These are phyloP conservation scores for Porphyrio hochstetteri DNA, from an alignment of 2,113 vertebrate genomes.

Conservation along the genomic window DNA sequence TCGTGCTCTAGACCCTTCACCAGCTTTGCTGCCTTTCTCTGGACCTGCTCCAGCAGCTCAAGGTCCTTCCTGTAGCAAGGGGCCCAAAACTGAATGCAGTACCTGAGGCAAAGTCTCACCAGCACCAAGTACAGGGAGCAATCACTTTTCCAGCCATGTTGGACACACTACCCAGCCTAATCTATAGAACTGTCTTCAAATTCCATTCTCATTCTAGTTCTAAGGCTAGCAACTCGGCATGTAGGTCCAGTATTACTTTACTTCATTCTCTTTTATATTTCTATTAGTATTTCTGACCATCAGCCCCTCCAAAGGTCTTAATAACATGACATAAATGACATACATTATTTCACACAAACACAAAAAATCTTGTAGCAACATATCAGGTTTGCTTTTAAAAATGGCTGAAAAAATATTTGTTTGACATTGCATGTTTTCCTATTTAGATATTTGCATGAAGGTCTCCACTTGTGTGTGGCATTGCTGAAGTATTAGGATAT, in stretches of 20 bases:
- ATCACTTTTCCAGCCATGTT: too few species aligned
- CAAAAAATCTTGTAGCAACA: not conserved
- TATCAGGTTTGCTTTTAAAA: not conserved
- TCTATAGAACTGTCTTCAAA: not conserved
- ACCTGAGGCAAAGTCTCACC: too few species aligned
- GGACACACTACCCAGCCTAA: not conserved
- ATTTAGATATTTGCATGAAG: not conserved
- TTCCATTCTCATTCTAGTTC: not conserved
- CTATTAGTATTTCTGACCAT: not conserved
- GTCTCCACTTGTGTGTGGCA: not conserved
- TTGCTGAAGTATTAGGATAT: not conserved
- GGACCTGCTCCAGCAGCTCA: too few species aligned
- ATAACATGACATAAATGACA: not conserved
- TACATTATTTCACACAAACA: not conserved
- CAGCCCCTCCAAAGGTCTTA: not conserved
- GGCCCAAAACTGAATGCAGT: too few species aligned
- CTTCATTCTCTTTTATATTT: not conserved
- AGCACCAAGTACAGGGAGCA: too few species aligned
- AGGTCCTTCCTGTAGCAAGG: too few species aligned
- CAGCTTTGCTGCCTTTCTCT: too few species aligned
- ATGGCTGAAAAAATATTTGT: not conserved
- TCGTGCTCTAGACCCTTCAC: too few species aligned
- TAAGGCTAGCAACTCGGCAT: not conserved
- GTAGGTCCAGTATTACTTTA: not conserved
- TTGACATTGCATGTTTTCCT: not conserved